Conservation (phyloP, 2,113 vertebrate genomes). For the Falco punctatus region DNA sequence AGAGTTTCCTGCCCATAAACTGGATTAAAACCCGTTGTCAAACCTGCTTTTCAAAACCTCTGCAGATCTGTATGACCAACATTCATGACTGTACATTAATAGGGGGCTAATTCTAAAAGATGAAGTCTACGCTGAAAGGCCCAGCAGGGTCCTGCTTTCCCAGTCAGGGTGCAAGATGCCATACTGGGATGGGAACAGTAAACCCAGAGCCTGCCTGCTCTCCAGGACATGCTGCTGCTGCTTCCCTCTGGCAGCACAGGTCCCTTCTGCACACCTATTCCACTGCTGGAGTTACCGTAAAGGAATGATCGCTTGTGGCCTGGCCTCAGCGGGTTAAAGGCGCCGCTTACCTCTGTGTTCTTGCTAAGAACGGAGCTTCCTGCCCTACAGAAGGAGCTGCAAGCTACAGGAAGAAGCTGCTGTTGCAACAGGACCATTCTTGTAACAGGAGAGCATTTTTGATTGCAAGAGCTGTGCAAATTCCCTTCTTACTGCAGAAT, state of each 20-base stretch:
- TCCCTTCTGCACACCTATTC: neutral
- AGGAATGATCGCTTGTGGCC: neutral
- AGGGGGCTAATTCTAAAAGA: neutral
- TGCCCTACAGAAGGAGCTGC: neutral
- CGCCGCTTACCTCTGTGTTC: neutral
- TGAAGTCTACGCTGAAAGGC: neutral
- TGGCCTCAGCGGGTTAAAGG: neutral
- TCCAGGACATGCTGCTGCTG: neutral
- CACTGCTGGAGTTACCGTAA: neutral
- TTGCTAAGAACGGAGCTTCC: neutral
- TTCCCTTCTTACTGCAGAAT: neutral
- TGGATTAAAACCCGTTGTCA: neutral
- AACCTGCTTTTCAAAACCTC: neutral
- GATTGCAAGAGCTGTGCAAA: neutral
- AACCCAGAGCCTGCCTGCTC: neutral
- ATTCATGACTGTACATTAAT: neutral
- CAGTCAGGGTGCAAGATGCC: neutral
- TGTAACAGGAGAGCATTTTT: neutral
- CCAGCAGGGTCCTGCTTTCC: neutral
- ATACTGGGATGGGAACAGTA: neutral
- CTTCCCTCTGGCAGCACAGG: neutral
- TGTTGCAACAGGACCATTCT: neutral
- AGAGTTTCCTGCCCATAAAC: accelerated
- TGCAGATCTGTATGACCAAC: neutral
- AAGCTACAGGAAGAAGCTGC: neutral